Percentiles rank a stretch among this genome's conserved stretches.
Conservation (phyloP, 53 echinoderm and acorn worm genomes). For the Arbacia lixula region DNA sequence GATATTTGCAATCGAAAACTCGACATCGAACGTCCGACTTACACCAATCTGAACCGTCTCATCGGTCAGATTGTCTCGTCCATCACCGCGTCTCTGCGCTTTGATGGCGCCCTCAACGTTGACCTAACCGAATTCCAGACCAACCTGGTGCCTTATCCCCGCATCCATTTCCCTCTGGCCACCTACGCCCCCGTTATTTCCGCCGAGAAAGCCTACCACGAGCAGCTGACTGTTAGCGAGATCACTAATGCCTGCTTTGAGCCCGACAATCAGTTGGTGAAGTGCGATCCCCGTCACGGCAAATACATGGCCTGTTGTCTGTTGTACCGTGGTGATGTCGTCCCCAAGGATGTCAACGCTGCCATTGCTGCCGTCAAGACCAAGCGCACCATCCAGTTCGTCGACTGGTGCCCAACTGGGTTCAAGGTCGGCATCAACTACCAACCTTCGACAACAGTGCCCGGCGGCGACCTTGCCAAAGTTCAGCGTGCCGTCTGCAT, state of each 20-base stretch:
- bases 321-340: constrained; percentile 75
- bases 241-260: constrained; percentile 90
- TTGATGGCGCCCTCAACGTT: no score
- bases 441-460: no score
- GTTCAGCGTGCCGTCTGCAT: constrained; percentile 89
- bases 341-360: constrained; percentile 75
- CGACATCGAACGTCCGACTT: no score
- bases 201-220: constrained; percentile 68
- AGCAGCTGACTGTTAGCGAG: constrained; percentile 76
- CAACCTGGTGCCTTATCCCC: no score
- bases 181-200: no score
- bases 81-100: no score
- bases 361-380: constrained; percentile 82
- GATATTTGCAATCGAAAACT: no score
- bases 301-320: constrained; percentile 80
- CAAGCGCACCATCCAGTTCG: constrained; percentile 84
- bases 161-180: no score
- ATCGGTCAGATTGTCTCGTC: no score
- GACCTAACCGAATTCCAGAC: no score
- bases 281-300: constrained; percentile 82
- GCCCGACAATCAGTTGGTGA: constrained; percentile 95
- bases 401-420: constrained; percentile 87
- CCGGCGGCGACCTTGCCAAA: no score
- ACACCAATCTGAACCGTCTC: no score
- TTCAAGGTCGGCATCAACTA: constrained; percentile 88